A percentile compares a stretch with the other conserved stretches of the same genome.
Conservation (phyloP, 2,797 vertebrate genomes). For the Micrastur ruficollis region DNA sequence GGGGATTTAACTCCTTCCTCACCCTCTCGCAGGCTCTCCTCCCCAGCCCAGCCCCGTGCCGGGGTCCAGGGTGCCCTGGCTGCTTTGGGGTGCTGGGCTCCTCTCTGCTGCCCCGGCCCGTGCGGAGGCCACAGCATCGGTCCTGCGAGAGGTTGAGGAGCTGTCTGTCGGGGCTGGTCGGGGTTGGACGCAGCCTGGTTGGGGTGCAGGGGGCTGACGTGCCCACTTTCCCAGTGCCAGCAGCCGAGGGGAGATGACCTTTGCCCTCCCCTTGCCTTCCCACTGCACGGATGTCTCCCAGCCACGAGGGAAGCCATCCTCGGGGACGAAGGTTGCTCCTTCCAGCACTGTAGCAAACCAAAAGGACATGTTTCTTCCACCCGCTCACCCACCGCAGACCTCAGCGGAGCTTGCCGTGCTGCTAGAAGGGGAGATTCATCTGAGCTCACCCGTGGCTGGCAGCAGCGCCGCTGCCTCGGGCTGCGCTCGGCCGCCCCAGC, state of each 20-base stretch:
- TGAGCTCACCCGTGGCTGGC: neutral
- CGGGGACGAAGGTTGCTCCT: neutral
- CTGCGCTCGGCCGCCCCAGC: neutral
- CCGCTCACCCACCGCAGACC: neutral
- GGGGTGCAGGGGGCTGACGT: neutral
- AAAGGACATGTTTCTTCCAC: neutral
- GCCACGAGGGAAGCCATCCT: accelerated
- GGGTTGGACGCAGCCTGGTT: neutral
- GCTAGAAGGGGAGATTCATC: neutral
- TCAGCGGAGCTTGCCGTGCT: neutral
- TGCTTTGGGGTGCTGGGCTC: neutral
- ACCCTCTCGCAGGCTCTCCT: neutral
- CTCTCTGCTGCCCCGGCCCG: neutral
- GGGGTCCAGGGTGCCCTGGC: neutral
- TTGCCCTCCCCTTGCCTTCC: neutral
- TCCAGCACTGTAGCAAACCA: neutral
- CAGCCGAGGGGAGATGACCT: neutral
- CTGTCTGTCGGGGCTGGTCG: neutral
- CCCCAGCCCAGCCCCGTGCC: neutral
- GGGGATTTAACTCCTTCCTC: conserved; percentile 54
- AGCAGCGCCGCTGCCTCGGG: neutral
- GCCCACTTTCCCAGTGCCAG: neutral
- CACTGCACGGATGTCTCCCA: neutral
- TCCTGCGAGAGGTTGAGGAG: neutral
- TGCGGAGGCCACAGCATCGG: accelerated